These are phyloP conservation scores for Poeciliopsis gracilis DNA, from an alignment of 2,797 vertebrate genomes.

Conservation along the genomic window DNA sequence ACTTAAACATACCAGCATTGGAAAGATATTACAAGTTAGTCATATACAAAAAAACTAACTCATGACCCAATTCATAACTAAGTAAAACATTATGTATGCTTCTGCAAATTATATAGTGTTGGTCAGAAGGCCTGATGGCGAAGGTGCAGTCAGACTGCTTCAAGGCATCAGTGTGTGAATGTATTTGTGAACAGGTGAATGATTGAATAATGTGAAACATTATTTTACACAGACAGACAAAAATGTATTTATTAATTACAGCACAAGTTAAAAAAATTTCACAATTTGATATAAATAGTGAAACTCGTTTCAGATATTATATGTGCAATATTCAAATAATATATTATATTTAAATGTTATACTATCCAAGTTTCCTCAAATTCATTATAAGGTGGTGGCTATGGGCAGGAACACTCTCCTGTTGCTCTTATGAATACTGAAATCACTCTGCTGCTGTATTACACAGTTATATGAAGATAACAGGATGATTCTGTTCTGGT, in stretches of 20 bases:
- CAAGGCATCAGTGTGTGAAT: too few species aligned
- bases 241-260: neutral
- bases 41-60: neutral
- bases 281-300: neutral
- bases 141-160: too few species aligned
- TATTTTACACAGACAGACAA: neutral
- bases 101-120: neutral
- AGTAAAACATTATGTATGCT: neutral
- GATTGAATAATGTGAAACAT: too few species aligned
- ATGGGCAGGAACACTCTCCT: neutral
- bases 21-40: too few species aligned
- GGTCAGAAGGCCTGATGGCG: too few species aligned
- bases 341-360: too few species aligned
- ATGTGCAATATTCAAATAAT: too few species aligned
- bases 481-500: neutral
- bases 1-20: neutral
- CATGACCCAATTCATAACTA: neutral
- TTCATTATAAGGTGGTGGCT: neutral
- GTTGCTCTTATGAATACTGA: neutral
- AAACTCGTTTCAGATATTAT: neutral
- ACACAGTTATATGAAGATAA: neutral
- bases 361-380: neutral
- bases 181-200: too few species aligned
- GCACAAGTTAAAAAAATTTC: neutral
- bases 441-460: neutral